Conservation (phyloP, 2,888 invertebrate genomes). For the Ennomos erosarius region DNA sequence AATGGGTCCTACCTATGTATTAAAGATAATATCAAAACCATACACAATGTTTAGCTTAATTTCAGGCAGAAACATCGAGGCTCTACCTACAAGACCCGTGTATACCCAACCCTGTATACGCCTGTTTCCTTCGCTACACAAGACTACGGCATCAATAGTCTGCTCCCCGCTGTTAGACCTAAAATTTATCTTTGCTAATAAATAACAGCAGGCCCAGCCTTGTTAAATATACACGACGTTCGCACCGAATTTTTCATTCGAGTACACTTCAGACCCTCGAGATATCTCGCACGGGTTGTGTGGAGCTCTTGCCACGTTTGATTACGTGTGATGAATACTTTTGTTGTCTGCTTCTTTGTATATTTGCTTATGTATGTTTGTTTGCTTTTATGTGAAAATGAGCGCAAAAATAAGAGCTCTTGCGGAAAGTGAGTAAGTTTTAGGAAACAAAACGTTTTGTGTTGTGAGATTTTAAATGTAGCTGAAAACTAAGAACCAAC, state of each 20-base stretch:
- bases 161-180: slow-evolving; percentile 54
- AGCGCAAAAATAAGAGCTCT: no score
- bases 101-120: not conserved
- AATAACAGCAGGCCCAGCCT: slow-evolving; percentile 66
- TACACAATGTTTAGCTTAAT: no score
- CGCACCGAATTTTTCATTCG: slow-evolving; percentile 74
- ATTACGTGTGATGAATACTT: slow-evolving; percentile 7
- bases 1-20: no score
- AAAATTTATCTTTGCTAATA: slow-evolving; percentile 76
- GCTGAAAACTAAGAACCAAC: no score
- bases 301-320: slow-evolving; percentile 15
- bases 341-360: no score
- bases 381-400: no score
- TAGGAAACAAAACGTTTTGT: no score
- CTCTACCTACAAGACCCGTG: not conserved
- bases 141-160: slow-evolving; percentile 33
- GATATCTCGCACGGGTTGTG: slow-evolving; percentile 41
- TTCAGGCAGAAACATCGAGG: no score
- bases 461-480: no score
- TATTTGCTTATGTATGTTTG: no score
- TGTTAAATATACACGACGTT: slow-evolving; percentile 75
- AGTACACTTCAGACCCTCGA: slow-evolving; percentile 51
- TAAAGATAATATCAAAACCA: no score
- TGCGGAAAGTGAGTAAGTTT: no score
- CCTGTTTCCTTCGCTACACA: not conserved